phyloP scores from a whole-genome alignment of 2,888 invertebrate species.

The Argyresthia goedartella region DNA sequence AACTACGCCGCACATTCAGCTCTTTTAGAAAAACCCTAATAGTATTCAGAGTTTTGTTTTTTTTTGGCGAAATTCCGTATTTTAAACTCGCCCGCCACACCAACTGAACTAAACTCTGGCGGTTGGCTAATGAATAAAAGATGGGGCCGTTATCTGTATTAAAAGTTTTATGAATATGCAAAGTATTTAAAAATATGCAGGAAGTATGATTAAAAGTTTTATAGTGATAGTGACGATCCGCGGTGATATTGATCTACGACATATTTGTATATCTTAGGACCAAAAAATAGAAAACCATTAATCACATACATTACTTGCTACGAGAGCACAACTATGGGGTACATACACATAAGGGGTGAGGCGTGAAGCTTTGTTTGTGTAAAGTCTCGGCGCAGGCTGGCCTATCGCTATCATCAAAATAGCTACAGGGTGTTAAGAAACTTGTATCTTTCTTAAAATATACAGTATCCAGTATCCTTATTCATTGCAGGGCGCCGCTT shows the following conservation, averaged over 20 bases:
- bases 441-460: background rate
- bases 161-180: background rate
- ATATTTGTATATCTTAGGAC: no score
- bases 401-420: background rate
- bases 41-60: background rate
- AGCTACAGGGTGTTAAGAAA: background rate
- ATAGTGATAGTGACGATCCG: no score
- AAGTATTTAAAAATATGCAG: background rate
- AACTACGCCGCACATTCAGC: background rate
- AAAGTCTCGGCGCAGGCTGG: no score
- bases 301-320: no score
- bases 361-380: background rate
- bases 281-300: no score
- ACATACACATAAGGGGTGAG: background rate
- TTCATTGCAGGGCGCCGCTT: background rate
- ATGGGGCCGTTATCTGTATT: constrained; percentile 44
- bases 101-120: background rate
- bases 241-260: no score
- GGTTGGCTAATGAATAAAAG: constrained; percentile 40
- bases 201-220: no score
- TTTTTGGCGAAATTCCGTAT: background rate
- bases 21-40: background rate
- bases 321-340: no score
- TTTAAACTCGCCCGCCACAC: background rate
- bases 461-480: background rate